Percentiles rank a stretch among this genome's conserved stretches.
These are phyloP conservation scores for Pterocles burchelli DNA, from an alignment of 2,113 vertebrate genomes.

Conservation along the genomic window DNA sequence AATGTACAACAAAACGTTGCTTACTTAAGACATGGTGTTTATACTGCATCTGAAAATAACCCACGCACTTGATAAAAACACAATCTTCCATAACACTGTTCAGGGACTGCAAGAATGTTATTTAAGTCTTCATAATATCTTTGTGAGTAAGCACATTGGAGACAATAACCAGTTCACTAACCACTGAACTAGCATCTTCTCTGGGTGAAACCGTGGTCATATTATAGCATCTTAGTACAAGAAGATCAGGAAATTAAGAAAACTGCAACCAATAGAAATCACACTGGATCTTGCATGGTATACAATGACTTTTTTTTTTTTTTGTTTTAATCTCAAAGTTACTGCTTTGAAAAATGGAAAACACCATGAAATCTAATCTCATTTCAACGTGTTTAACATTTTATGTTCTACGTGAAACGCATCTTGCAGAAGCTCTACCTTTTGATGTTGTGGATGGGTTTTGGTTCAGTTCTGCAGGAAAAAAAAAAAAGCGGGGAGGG, in stretches of 20 bases:
- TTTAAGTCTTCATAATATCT: neutral
- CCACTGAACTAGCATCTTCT: neutral
- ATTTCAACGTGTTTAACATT: neutral
- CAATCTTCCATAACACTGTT: neutral
- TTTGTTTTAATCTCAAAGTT: neutral
- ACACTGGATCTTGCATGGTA: neutral
- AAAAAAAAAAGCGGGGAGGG: rapidly evolving
- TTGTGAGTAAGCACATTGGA: neutral
- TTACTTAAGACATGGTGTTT: conserved; percentile 34
- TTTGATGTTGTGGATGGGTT: neutral
- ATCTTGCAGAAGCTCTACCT: neutral
- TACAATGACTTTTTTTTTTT: neutral
- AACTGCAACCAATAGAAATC: neutral
- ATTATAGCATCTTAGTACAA: neutral
- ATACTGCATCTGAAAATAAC: neutral
- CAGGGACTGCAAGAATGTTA: neutral
- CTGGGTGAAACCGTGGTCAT: neutral
- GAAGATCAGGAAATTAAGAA: neutral
- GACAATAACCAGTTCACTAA: neutral
- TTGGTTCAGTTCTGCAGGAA: neutral
- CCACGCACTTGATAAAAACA: neutral
- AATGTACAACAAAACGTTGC: conserved; percentile 20
- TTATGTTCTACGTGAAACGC: neutral
- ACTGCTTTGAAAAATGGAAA: neutral
- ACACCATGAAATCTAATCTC: neutral